These are phyloP conservation scores for Mus musculus DNA, from an alignment of 2,113 vertebrate species.

Conservation along the genomic window GRCm39 chr10:114638501-114639000, in stretches of 20 bases:
- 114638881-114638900: constrained; percentile 41
- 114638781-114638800: constrained; percentile 32
- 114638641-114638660: constrained; percentile 41
- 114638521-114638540: constrained; percentile 75
- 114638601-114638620: constrained; percentile 32
- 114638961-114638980: not conserved
- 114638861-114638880: constrained; percentile 25
- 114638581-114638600: constrained; percentile 36
- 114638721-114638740: constrained; percentile 64
- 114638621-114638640: constrained; percentile 48
- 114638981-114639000: not conserved
- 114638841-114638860: not conserved
- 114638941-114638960: not conserved
- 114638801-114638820: not conserved
- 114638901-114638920: not conserved
- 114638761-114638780: constrained; percentile 48
- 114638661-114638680: constrained; percentile 54
- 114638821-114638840: constrained; percentile 1
- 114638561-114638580: constrained; percentile 61
- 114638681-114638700: constrained; percentile 63
- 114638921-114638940: constrained; percentile 25
- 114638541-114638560: constrained; percentile 75
- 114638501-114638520: constrained; percentile 78
- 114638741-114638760: not conserved
- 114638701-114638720: constrained; percentile 26